These are phyloP conservation scores for Corvus hawaiiensis DNA, from an alignment of 2,113 vertebrate species.

Conservation along the genomic window DNA sequence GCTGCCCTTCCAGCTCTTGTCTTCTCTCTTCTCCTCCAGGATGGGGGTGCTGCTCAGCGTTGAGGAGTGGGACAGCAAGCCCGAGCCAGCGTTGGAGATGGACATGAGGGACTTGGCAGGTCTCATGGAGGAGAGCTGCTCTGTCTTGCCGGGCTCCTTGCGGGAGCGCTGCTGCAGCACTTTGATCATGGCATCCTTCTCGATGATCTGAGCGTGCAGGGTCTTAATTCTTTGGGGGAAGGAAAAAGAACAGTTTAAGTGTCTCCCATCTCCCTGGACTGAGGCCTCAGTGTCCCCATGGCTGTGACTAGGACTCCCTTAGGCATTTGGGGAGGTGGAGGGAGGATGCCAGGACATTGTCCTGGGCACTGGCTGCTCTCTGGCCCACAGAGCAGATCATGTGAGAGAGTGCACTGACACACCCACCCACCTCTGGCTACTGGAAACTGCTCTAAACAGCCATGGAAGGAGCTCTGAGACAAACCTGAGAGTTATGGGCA, in stretches of 20 bases:
- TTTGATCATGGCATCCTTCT: conserved; percentile 99
- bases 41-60: conserved; percentile 90
- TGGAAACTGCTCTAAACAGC: neutral
- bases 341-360: neutral
- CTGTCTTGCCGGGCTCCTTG: conserved; percentile 88
- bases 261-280: neutral
- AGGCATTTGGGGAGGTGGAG: neutral
- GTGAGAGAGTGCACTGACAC: neutral
- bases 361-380: neutral
- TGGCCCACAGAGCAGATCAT: neutral
- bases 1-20: conserved; percentile 96
- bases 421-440: neutral
- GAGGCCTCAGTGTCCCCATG: neutral
- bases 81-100: conserved; percentile 88
- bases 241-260: neutral
- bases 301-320: neutral
- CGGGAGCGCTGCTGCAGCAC: conserved; percentile 96
- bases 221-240: conserved; percentile 87
- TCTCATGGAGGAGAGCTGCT: conserved; percentile 88
- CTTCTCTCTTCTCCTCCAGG: conserved; percentile 90
- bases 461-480: neutral
- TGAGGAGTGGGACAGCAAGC: conserved; percentile 85
- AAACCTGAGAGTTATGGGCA: neutral
- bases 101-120: conserved; percentile 98
- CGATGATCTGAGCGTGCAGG: conserved; percentile 97